Base-by-base conservation (phyloP, 2,797 vertebrate species). In the Ciconia nigra region DNA sequence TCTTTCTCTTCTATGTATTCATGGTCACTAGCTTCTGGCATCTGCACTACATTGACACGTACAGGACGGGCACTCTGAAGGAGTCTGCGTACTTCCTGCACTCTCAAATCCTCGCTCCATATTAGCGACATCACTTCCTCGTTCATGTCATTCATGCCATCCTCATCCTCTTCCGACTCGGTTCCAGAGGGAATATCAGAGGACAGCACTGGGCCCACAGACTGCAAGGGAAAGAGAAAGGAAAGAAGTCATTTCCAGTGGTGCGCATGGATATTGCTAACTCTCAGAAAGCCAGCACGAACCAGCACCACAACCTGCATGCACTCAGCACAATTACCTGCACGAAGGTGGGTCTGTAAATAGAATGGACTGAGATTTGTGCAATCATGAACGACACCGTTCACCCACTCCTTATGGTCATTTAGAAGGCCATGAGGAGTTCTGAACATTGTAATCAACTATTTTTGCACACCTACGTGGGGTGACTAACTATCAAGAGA, bases 1-100 rank as follows among this genome's bases (percentile, higher is more conserved):
- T 99, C 99, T 93, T 99, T 99, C 97, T 99, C 99, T 93, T 99
- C 99, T 8, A 99, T 99, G 97, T 99, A 99, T 96, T 99, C 99
- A 0, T 99, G 99, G 95, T 99, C 99, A 52, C 99, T 99, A 81
- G 99, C 99, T 95, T 99, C 99, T 1, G 99, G 99, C 83, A 99
- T 98, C 93, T 99, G 99, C 29, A 99, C 98, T 10, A 99, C 99
- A 2, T 99, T 99, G 95, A 99, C 99, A 1, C 99, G 98, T 9
- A 99, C 99, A 0, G 99, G 99, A 65, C 99, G 99, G 11, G 99
- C 99, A 57, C 99, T 99, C 96, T 99, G 99, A 24, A 99, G 99
- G 37, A 99, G 99, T 39, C 99, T 98, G 33, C 99, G 98, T 35
- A 99, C 99, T 78, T 99, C 99, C 98, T 99, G 99, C 61, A 99